A percentile compares a stretch with the other conserved stretches of the same genome.
phyloP scores from a whole-genome alignment of 2,797 vertebrate genomes.

The Calcarius lapponicus region DNA sequence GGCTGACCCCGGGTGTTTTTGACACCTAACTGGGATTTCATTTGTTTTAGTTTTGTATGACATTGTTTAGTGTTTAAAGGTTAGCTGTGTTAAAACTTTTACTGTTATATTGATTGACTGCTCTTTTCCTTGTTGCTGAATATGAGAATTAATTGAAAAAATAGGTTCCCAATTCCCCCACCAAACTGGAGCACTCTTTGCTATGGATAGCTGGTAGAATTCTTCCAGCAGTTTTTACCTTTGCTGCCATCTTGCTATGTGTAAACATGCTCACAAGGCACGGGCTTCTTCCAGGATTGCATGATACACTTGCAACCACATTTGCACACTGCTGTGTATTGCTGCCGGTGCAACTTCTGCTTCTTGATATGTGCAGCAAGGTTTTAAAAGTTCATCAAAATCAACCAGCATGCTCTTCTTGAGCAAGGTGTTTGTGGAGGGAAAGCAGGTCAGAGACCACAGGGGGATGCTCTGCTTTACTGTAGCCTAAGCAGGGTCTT shows the following conservation, averaged over 20 bases:
- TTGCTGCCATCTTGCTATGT: neutral
- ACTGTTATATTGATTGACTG: constrained; percentile 7
- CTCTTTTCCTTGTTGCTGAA: constrained; percentile 9
- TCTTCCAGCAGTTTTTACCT: neutral
- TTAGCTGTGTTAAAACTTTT: constrained; percentile 37
- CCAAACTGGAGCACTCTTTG: neutral
- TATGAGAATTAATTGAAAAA: constrained; percentile 10
- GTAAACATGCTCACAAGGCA: neutral
- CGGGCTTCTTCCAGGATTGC: neutral
- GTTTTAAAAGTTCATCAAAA: neutral
- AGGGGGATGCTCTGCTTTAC: neutral
- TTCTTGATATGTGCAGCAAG: neutral
- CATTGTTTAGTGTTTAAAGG: constrained; percentile 39
- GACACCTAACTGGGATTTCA: neutral
- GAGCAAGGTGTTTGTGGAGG: neutral
- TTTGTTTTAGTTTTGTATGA: constrained; percentile 33
- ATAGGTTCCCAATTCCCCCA: neutral
- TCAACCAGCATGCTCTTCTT: neutral
- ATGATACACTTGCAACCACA: neutral
- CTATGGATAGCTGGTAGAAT: neutral
- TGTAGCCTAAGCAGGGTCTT: neutral
- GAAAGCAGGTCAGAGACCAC: neutral
- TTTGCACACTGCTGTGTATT: neutral
- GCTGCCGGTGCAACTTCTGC: neutral
- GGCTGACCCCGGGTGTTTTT: neutral